phyloP scores from a whole-genome alignment of 2,888 invertebrate species.

The Aspidapion aeneum region DNA sequence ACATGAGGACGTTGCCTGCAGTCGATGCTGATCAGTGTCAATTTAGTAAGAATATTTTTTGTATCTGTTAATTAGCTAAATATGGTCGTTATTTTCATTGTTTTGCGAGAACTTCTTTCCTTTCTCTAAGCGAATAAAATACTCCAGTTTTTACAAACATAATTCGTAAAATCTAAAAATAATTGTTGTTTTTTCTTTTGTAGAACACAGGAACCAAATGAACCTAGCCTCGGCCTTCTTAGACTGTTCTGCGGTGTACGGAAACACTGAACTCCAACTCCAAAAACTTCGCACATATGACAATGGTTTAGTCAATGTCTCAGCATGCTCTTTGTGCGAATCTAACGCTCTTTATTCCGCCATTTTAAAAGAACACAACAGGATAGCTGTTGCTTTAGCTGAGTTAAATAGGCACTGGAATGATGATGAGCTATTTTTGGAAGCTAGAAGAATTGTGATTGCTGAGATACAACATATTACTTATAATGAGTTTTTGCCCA shows the following conservation, averaged over 20 bases:
- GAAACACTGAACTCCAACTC: constrained; percentile 68
- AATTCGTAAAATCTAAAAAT: no score
- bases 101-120: no score
- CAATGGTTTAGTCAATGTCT: constrained; percentile 66
- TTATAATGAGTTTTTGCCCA: constrained; percentile 77
- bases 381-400: constrained; percentile 67
- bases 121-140: no score
- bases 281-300: constrained; percentile 67
- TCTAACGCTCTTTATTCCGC: constrained; percentile 70
- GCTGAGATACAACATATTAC: constrained; percentile 84
- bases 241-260: constrained; percentile 82
- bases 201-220: constrained; percentile 77
- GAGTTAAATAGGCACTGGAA: constrained; percentile 76
- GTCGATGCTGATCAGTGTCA: constrained; percentile 59
- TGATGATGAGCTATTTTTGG: constrained; percentile 71
- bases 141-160: no score
- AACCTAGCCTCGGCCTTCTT: constrained; percentile 80
- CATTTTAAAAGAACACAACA: constrained; percentile 74
- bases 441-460: constrained; percentile 69
- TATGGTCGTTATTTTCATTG: no score
- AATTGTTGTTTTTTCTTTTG: constrained; percentile 7
- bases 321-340: constrained; percentile 62
- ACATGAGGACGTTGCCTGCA: constrained; percentile 67
- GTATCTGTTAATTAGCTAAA: no score
- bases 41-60: constrained; percentile 53